Conservation (phyloP, 2,797 vertebrate genomes). For the Labeo calbasu region DNA sequence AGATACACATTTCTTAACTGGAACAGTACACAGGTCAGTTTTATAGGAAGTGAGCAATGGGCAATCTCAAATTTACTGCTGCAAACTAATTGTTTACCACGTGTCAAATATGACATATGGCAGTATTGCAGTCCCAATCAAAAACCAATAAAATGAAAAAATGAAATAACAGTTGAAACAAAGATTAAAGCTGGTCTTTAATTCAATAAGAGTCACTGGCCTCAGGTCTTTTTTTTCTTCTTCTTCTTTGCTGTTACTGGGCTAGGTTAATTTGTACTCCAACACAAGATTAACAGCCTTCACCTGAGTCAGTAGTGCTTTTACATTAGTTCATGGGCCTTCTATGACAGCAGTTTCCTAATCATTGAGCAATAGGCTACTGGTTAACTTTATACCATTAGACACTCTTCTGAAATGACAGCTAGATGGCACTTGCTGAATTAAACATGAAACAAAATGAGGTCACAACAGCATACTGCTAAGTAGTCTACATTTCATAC, state of each 20-base stretch:
- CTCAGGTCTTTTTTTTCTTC: slow-evolving; percentile 66
- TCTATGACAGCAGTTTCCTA: background rate
- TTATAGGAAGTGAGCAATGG: slow-evolving; percentile 1
- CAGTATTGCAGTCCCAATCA: slow-evolving; percentile 26
- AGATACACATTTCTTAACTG: background rate
- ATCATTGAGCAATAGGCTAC: background rate
- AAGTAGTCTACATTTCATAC: background rate
- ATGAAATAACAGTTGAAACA: slow-evolving; percentile 49
- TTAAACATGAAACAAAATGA: slow-evolving; percentile 1
- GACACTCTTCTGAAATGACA: background rate
- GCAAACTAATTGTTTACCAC: slow-evolving; percentile 27
- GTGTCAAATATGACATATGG: slow-evolving; percentile 24
- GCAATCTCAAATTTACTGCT: slow-evolving; percentile 29
- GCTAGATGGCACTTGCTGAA: background rate
- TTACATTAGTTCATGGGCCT: background rate
- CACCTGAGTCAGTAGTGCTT: background rate
- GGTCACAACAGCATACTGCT: background rate
- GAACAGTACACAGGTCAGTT: slow-evolving; percentile 6
- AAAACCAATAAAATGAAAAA: slow-evolving; percentile 41
- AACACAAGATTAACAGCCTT: slow-evolving; percentile 28
- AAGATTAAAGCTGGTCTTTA: slow-evolving; percentile 73
- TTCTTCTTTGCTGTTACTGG: slow-evolving; percentile 54
- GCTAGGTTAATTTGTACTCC: slow-evolving; percentile 12
- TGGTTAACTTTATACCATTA: background rate
- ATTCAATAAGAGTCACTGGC: slow-evolving; percentile 73